These are phyloP conservation scores for Misgurnus mizolepis DNA, from an alignment of 2,113 vertebrate genomes.

Conservation along the genomic window DNA sequence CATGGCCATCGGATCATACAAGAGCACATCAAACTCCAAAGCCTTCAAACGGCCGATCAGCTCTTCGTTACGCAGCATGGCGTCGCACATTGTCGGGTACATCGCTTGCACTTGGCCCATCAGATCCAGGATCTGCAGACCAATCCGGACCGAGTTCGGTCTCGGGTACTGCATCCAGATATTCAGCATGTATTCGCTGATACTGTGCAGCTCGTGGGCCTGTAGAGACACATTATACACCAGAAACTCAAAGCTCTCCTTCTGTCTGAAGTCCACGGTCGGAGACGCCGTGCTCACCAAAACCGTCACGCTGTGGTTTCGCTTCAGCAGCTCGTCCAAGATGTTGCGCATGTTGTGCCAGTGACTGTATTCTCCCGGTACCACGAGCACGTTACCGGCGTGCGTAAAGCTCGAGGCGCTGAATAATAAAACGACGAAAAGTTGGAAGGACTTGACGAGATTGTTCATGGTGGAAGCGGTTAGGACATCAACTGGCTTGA, in stretches of 20 bases:
- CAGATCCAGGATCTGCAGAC: conserved; percentile 1
- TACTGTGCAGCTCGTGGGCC: background rate
- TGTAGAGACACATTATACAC: conserved; percentile 51
- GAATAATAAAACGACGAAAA: background rate
- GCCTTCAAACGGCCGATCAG: background rate
- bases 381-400: conserved; percentile 62
- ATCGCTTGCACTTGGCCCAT: background rate
- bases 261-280: conserved; percentile 34
- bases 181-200: background rate
- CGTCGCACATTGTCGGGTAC: background rate
- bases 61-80: background rate
- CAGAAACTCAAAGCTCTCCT: background rate
- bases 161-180: conserved; percentile 20
- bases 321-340: conserved; percentile 55
- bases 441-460: background rate
- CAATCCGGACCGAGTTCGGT: background rate
- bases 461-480: background rate
- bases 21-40: conserved; percentile 32
- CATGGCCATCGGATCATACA: conserved; percentile 61
- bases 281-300: conserved; percentile 23
- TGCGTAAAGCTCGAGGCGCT: background rate
- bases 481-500: too few species aligned
- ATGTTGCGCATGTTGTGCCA: conserved; percentile 65
- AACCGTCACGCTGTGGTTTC: conserved; percentile 63
- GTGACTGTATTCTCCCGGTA: conserved; percentile 69